Base-by-base conservation (phyloP, 2,888 invertebrate species). In the Drosophila fulvimacula region DNA sequence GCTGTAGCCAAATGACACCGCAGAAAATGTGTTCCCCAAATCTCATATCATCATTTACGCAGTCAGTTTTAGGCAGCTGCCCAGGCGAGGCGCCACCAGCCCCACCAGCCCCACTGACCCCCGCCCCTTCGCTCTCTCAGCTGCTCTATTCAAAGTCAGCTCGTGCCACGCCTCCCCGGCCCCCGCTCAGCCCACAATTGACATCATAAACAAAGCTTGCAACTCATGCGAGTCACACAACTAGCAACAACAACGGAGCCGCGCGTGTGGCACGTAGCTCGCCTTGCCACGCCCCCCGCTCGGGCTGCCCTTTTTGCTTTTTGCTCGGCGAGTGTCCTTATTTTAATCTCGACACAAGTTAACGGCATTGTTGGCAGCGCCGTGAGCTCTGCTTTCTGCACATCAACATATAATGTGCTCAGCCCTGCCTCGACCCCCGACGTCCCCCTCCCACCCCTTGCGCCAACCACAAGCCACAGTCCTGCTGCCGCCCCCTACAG, bases 291-390 rank as follows among this genome's bases (percentile, higher is more conserved):
- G 30, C 67, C 48, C 2, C 21, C 44, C 32, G 9, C 32, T n/a
- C 27, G 27, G 27, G 24, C 49, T 58, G 56, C 39, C 64, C 73
- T 68, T 61, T 65, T 51, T 19, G 55, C 49, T 57, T 46, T 49
- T 36, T 36, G 36, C 55, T 32, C 9, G 38, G 36, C 21, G 79
- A 81, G 87, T 82, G 82, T 85, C 81, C 82, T 88, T 85, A 85
- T 88, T 88, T 85, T 88, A 85, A 86, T 88, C 88, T 82, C 84
- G 69, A 79, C 81, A 86, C 87, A 87, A 87, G 87, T 86, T 86
- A 84, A 84, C 87, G 80, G 82, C 87, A 84, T 84, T 86, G 83
- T 86, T 82, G 86, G 79, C 81, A 79, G 70, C 76, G 75, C 82
- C 79, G 75, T 84, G 82, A 79, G 84, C 77, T 73, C 51, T 73